Evolutionary conservation across 2,888 invertebrate genomes (phyloP).

Genomic region (Chloroclystis v-ata): DNA sequence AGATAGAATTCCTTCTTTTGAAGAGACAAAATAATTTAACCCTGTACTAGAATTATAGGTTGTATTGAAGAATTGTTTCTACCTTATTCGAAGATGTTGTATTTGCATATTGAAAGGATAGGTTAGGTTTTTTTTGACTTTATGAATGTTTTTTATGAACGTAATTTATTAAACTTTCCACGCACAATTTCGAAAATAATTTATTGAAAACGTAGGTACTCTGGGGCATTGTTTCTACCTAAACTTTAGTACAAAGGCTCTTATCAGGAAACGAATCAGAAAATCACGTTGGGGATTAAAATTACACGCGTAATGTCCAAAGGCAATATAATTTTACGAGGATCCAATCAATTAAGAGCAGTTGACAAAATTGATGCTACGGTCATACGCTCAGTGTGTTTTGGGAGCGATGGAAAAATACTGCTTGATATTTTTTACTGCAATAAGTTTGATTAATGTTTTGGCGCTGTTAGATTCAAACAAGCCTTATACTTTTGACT

Average conservation of each 20-base stretch:
- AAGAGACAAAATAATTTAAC: constrained; percentile 34
- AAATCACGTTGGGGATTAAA: constrained; percentile 35
- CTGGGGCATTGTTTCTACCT: too few species aligned
- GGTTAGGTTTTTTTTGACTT: too few species aligned
- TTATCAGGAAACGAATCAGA: constrained; percentile 22
- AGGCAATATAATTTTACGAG: constrained; percentile 26
- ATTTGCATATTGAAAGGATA: too few species aligned
- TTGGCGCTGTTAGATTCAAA: constrained; percentile 13
- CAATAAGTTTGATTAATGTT: constrained; percentile 21
- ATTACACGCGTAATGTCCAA: constrained; percentile 35
- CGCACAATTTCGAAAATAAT: too few species aligned
- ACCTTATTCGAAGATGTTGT: too few species aligned
- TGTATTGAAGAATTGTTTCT: constrained; percentile 19
- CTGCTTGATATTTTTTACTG: constrained; percentile 16
- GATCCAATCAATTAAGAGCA: constrained; percentile 26
- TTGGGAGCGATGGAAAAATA: constrained; percentile 26
- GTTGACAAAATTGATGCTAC: constrained; percentile 19
- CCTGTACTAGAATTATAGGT: constrained; percentile 9
- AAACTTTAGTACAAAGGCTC: background rate
- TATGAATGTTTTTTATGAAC: too few species aligned
- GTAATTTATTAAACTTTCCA: too few species aligned
- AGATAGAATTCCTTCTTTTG: constrained; percentile 29
- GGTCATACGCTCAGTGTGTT: constrained; percentile 11
- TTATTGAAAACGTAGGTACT: too few species aligned
- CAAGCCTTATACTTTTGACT: constrained; percentile 28